These are phyloP conservation scores for Eidolon helvum DNA, from an alignment of 2,113 vertebrate genomes.

Conservation along the genomic window DNA sequence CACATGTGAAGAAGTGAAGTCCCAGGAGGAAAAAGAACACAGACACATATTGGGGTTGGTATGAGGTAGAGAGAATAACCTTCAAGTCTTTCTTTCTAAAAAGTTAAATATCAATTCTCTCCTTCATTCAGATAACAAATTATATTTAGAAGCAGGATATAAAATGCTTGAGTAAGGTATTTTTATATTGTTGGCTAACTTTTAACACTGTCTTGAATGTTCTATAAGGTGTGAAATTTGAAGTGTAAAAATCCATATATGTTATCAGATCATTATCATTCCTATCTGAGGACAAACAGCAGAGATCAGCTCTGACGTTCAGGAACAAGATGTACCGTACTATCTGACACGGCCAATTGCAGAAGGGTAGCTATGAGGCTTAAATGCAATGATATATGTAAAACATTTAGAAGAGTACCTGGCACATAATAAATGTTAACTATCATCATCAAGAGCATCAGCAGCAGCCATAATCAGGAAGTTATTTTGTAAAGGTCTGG, in stretches of 20 bases:
- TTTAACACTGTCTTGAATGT: background rate
- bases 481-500: background rate
- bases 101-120: background rate
- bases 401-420: background rate
- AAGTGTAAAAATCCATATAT: background rate
- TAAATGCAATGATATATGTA: background rate
- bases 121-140: background rate
- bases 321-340: background rate
- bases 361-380: background rate
- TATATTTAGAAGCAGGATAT: conserved; percentile 7
- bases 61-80: background rate
- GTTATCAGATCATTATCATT: background rate
- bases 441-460: background rate
- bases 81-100: background rate
- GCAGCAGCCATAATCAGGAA: background rate
- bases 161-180: conserved; percentile 4
- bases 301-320: background rate
- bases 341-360: background rate
- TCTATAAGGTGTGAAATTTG: background rate
- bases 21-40: background rate
- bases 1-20: background rate
- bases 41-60: background rate
- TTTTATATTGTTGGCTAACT: background rate
- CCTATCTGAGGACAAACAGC: background rate
- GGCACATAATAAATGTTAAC: background rate